Evolutionary conservation across 2,888 invertebrate species (phyloP).

Genomic region (Aleiodes testaceus): DNA sequence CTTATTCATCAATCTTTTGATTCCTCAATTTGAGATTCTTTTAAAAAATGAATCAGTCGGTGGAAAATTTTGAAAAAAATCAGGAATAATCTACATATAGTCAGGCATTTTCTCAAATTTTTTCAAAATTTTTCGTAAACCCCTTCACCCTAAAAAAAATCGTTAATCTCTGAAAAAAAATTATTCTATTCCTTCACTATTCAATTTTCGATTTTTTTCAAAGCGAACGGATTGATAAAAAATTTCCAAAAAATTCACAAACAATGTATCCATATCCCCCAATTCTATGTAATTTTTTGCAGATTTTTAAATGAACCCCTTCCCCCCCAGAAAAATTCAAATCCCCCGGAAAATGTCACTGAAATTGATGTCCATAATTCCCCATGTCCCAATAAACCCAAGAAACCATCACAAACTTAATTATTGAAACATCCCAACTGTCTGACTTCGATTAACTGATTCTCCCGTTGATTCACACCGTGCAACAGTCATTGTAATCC

Average conservation of each 20-base stretch:
- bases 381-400: no score
- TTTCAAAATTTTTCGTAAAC: not conserved
- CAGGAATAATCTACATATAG: no score
- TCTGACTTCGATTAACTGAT: slow-evolving; percentile 15
- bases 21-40: not conserved
- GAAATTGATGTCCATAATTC: no score
- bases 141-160: not conserved
- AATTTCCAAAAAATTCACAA: not conserved
- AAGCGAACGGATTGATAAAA: not conserved
- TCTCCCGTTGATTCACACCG: slow-evolving; percentile 17
- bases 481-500: not conserved
- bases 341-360: no score
- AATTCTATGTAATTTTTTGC: not conserved
- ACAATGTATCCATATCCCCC: not conserved
- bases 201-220: no score
- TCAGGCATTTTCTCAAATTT: no score
- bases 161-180: no score
- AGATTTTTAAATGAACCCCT: no score
- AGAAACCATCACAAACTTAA: not conserved
- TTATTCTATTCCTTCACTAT: not conserved
- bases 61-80: no score
- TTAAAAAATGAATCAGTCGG: no score
- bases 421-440: not conserved
- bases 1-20: no score
- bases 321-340: not conserved